These are phyloP conservation scores for Albula goreensis DNA, from an alignment of 2,113 vertebrate species.

Conservation along the genomic window DNA sequence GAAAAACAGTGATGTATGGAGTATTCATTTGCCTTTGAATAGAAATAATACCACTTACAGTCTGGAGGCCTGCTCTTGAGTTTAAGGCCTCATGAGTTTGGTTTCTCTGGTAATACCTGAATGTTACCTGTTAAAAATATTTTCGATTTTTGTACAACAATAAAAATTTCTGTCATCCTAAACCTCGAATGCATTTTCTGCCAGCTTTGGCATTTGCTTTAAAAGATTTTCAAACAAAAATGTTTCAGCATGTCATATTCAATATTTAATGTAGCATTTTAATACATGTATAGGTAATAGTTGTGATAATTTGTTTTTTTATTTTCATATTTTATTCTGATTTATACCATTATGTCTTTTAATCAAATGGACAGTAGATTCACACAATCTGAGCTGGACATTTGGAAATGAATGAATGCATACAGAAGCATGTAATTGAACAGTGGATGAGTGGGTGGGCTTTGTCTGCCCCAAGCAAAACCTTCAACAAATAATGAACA, in stretches of 20 bases:
- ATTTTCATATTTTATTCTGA: not conserved
- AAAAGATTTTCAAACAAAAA: not conserved
- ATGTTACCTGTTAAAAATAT: not conserved
- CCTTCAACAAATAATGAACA: no score
- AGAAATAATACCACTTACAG: not conserved
- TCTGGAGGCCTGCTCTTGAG: not conserved
- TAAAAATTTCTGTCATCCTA: no score
- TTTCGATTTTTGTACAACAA: no score
- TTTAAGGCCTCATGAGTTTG: not conserved
- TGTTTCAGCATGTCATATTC: no score
- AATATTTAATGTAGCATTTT: no score
- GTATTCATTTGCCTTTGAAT: not conserved
- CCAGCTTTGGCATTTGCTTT: not conserved
- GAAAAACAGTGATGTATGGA: not conserved
- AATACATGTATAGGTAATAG: no score
- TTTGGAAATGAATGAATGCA: no score
- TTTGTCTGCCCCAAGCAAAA: no score
- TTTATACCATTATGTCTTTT: not conserved
- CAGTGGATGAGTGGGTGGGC: no score
- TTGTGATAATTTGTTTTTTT: not conserved
- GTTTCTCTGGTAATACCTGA: not conserved
- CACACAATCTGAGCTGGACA: no score
- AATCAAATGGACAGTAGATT: no score
- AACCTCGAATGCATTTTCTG: not conserved
- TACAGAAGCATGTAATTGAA: no score